Conservation (phyloP, 2,113 vertebrate species). For the Notiomystis cincta region DNA sequence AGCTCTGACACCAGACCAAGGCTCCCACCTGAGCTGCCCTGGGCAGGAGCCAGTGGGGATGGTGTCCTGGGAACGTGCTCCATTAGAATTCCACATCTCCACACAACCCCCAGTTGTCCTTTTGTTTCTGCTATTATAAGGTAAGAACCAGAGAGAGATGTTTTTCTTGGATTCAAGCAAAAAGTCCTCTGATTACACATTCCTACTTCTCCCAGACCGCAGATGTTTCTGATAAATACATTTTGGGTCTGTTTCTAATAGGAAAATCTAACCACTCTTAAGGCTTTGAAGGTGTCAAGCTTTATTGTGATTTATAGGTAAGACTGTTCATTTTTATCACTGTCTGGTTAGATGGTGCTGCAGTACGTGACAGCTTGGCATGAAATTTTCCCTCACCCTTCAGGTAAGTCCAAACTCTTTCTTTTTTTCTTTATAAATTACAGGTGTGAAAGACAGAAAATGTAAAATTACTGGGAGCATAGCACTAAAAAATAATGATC, state of each 20-base stretch:
- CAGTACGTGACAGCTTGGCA: not conserved
- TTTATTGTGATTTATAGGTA: conserved; percentile 33
- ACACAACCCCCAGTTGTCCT: not conserved
- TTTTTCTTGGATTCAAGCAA: not conserved
- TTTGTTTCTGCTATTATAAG: not conserved
- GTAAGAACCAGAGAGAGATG: not conserved
- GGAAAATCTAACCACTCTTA: not conserved
- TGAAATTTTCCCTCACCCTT: not conserved
- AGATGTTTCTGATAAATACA: not conserved
- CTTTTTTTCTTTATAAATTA: not conserved
- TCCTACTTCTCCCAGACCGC: not conserved
- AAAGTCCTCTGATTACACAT: not conserved
- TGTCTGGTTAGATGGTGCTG: not conserved
- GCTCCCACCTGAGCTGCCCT: not conserved
- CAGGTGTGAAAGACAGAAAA: not conserved
- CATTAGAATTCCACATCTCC: rapidly evolving
- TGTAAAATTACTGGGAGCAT: not conserved
- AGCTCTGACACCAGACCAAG: rapidly evolving
- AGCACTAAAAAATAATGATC: not conserved
- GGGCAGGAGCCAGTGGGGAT: not conserved
- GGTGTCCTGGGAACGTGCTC: not conserved
- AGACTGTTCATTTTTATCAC: conserved; percentile 11
- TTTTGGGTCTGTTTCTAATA: conserved; percentile 1
- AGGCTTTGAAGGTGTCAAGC: not conserved
- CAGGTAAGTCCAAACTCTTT: not conserved